Evolutionary conservation across 2,888 invertebrate genomes (phyloP), one percentile per base, ranked within the genome.

Genomic region (Penaeus monodon): DNA sequence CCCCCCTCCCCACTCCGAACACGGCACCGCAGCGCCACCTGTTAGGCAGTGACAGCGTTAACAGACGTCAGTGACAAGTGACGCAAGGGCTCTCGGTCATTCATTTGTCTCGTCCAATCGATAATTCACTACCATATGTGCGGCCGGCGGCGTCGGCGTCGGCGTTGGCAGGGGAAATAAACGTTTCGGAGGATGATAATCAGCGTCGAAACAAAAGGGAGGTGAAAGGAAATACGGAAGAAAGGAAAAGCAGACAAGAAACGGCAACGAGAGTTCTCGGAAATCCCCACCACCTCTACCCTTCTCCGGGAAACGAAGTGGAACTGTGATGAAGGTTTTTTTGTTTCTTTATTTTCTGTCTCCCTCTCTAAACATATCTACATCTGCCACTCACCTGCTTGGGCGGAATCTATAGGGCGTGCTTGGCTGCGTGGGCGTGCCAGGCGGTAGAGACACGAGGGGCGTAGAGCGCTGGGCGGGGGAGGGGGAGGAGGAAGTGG

Each of bases 41-140:
- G 44, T 44, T 44, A 44, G 44, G 44, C 44, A 8, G 44, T 44
- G 44, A 44, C 44, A 44, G 44, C 74, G 82, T 82, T 64, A 74
- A 63, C 63, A 57, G n/a, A 22, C 33, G 33, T 82, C 33, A 80
- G 38, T 64, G 38, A 22, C 38, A n/a, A 17, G 73, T 82, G 82
- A 82, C 63, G 82, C 74, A 82, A 27, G 29, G 44, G 44, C 44
- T 44, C 44, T 44, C 33, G 78, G 49, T 70, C 84, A 84, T 68
- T 84, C 78, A 86, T 44, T 44, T 76, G 57, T 49, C 38, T 38
- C 76, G 17, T 33, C 81, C 68, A 78, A 86, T 86, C 86, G 81
- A 86, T 86, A 84, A 81, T 81, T 81, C 81, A 77, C 66, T 81
- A 86, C 80, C 86, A 86, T 86, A 81, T 86, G 86, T 85, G 73